A percentile compares a stretch with the other conserved stretches of the same genome.
These are phyloP conservation scores for Stictonetta naevosa DNA, from an alignment of 2,113 vertebrate genomes.

Conservation along the genomic window DNA sequence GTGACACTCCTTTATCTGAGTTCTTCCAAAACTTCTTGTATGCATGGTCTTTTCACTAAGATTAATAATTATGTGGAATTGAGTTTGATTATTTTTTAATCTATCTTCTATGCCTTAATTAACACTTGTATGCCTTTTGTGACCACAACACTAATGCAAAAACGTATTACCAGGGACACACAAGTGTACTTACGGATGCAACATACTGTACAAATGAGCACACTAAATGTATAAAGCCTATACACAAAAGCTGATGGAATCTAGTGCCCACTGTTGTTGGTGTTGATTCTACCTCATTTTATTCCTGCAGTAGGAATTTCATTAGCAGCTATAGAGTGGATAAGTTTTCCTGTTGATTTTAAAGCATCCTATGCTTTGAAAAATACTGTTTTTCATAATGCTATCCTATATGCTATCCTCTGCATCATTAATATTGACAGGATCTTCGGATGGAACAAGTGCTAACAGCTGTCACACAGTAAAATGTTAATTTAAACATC, in stretches of 20 bases:
- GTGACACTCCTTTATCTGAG: background rate
- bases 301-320: background rate
- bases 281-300: background rate
- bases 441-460: background rate
- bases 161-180: background rate
- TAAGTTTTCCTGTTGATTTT: background rate
- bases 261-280: background rate
- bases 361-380: background rate
- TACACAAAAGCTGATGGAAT: background rate
- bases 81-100: background rate
- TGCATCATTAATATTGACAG: background rate
- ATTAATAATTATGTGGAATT: background rate
- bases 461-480: background rate
- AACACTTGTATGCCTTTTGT: background rate
- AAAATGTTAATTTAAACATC: background rate
- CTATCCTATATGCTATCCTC: background rate
- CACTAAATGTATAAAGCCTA: background rate
- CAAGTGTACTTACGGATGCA: accelerated
- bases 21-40: background rate
- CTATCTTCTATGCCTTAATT: background rate
- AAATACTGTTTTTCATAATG: background rate
- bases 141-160: background rate
- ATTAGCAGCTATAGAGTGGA: background rate
- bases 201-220: background rate
- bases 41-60: too few relatives aligned